These are phyloP conservation scores for Oophaga sylvatica DNA, from an alignment of 2,797 vertebrate species.

Conservation along the genomic window DNA sequence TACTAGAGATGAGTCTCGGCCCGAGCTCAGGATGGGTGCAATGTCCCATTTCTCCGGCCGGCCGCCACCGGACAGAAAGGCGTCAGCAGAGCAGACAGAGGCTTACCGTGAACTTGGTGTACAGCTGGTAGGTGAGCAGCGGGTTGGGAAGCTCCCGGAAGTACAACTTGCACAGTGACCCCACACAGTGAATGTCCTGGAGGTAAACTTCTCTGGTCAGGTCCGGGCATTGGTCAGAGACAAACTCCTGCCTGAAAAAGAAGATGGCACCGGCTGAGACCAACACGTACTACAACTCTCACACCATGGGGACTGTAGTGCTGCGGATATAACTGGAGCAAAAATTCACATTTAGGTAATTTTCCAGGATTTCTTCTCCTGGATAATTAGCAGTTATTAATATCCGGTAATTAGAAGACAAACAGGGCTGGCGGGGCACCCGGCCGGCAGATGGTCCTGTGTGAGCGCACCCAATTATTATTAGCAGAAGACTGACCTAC, in stretches of 20 bases:
- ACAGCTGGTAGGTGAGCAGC: slow-evolving; percentile 93
- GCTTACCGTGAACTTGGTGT: slow-evolving; percentile 84
- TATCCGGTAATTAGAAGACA: background rate
- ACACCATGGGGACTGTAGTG: background rate
- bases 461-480: background rate
- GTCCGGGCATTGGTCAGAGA: slow-evolving; percentile 91
- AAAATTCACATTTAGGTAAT: background rate
- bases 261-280: no score
- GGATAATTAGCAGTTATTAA: background rate
- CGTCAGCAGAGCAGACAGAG: background rate
- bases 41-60: background rate
- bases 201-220: slow-evolving; percentile 97
- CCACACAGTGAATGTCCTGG: slow-evolving; percentile 99
- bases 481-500: background rate
- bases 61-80: background rate
- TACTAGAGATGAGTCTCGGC: background rate
- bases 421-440: background rate
- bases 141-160: slow-evolving; percentile 97
- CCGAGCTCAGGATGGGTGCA: background rate
- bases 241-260: slow-evolving; percentile 93
- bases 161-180: slow-evolving; percentile 97
- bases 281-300: no score
- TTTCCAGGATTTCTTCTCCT: background rate
- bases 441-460: background rate
- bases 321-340: background rate